These are phyloP conservation scores for Gambusia yucatana DNA, from an alignment of 2,797 vertebrate genomes.

Conservation along the genomic window DNA sequence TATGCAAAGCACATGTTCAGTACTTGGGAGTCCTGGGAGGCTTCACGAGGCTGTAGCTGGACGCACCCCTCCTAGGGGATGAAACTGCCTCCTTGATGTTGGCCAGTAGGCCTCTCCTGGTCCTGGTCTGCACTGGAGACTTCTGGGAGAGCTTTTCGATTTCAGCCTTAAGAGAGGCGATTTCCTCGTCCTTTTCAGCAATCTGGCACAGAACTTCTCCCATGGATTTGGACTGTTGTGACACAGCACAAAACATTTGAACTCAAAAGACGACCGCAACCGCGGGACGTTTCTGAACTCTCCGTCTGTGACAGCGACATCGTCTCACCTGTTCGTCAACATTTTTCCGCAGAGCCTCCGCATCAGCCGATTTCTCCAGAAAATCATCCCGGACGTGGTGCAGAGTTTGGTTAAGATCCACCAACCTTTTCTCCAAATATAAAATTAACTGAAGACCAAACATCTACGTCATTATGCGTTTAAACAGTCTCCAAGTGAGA, in stretches of 20 bases:
- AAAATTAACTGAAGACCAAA: constrained; percentile 71
- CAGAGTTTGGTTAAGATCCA: constrained; percentile 68
- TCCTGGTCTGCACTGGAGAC: constrained; percentile 62
- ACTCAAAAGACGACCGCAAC: neutral
- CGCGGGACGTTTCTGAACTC: neutral
- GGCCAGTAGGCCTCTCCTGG: constrained; percentile 82
- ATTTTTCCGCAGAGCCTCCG: constrained; percentile 68
- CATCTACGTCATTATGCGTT: neutral
- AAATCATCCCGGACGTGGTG: constrained; percentile 69
- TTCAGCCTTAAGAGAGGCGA: constrained; percentile 77
- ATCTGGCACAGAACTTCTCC: constrained; percentile 68
- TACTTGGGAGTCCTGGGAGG: constrained; percentile 23
- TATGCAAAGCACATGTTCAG: constrained; percentile 29
- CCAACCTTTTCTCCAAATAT: constrained; percentile 73
- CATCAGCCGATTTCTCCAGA: constrained; percentile 68
- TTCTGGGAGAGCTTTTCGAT: constrained; percentile 63
- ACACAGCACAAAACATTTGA: neutral
- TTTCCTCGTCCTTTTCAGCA: constrained; percentile 78
- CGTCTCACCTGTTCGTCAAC: constrained; percentile 67
- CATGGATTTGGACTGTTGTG: constrained; percentile 76
- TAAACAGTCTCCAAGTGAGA: neutral
- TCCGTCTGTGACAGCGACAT: accelerated
- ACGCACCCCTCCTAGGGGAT: constrained; percentile 65
- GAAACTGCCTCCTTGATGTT: constrained; percentile 85
- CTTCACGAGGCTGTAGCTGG: constrained; percentile 73